Evolutionary conservation across 2,888 invertebrate genomes (phyloP).

Genomic region (Dorcus hopei): DNA sequence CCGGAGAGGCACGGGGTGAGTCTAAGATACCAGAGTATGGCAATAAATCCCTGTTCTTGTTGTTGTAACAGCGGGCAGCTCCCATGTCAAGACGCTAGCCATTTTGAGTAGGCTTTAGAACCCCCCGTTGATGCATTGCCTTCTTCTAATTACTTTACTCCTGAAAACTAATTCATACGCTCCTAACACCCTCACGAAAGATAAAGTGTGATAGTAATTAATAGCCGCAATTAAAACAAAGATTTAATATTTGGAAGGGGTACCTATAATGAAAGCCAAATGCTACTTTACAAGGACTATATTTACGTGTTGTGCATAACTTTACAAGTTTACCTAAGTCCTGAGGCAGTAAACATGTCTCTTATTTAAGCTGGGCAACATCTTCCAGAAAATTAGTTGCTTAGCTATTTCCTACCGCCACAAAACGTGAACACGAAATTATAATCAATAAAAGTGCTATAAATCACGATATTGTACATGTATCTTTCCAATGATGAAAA

Average conservation of each 20-base stretch:
- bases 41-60: constrained; percentile 41
- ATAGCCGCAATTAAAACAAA: constrained; percentile 48
- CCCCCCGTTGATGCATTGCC: constrained; percentile 38
- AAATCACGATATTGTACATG: too few species aligned
- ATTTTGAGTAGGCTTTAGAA: constrained; percentile 33
- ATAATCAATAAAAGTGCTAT: too few species aligned
- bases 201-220: constrained; percentile 46
- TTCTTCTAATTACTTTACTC: constrained; percentile 45
- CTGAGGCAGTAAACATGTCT: constrained; percentile 48
- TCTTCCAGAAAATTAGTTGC: constrained; percentile 40
- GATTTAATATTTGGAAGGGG: constrained; percentile 47
- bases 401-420: constrained; percentile 1
- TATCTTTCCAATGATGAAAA: too few species aligned
- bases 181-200: constrained; percentile 30
- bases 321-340: constrained; percentile 50
- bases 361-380: constrained; percentile 45
- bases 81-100: constrained; percentile 37
- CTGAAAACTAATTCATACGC: constrained; percentile 44
- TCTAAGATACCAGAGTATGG: constrained; percentile 31
- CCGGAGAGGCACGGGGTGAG: constrained; percentile 31
- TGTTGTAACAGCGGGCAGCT: constrained; percentile 41
- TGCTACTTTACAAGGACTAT: constrained; percentile 27
- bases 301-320: constrained; percentile 52
- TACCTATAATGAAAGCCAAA: constrained; percentile 23
- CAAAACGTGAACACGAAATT: too few species aligned